Evolutionary conservation across 2,888 invertebrate genomes (phyloP).

Genomic region (Mystacides longicornis): DNA sequence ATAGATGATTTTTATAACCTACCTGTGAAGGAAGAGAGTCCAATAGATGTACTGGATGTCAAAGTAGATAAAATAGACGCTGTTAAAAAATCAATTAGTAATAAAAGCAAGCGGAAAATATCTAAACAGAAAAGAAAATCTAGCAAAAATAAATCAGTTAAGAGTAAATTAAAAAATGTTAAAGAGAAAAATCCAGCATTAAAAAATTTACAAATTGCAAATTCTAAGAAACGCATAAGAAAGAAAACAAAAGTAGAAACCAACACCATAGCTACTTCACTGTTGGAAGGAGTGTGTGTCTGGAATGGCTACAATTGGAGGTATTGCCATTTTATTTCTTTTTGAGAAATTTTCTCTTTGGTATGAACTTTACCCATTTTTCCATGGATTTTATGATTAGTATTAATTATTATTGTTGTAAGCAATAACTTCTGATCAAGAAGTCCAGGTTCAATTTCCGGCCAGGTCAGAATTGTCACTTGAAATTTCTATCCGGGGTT

Average conservation of each 20-base stretch:
- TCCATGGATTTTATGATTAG: too few species aligned
- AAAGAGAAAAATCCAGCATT: constrained; percentile 18
- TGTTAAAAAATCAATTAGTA: constrained; percentile 11
- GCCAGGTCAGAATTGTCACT: too few species aligned
- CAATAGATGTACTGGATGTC: neutral
- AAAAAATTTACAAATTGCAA: too few species aligned
- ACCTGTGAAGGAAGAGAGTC: neutral
- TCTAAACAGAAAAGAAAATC: constrained; percentile 5
- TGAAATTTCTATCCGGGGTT: too few species aligned
- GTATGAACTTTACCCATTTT: neutral
- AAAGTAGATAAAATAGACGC: neutral
- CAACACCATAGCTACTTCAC: constrained; percentile 37
- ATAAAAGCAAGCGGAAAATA: constrained; percentile 21
- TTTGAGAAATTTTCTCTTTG: neutral
- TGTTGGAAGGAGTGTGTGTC: constrained; percentile 40
- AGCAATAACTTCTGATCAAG: too few species aligned
- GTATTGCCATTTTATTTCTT: constrained; percentile 31
- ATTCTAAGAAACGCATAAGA: too few species aligned
- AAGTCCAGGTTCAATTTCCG: too few species aligned
- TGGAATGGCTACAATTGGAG: constrained; percentile 44
- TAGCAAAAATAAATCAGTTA: constrained; percentile 24
- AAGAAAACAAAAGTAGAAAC: constrained; percentile 3
- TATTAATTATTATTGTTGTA: too few species aligned
- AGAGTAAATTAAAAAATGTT: constrained; percentile 25
- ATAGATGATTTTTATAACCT: neutral